A percentile compares a stretch with the other conserved stretches of the same genome.
These are phyloP conservation scores for Phylloscopus trochilus DNA, from an alignment of 2,113 vertebrate genomes.

Conservation along the genomic window DNA sequence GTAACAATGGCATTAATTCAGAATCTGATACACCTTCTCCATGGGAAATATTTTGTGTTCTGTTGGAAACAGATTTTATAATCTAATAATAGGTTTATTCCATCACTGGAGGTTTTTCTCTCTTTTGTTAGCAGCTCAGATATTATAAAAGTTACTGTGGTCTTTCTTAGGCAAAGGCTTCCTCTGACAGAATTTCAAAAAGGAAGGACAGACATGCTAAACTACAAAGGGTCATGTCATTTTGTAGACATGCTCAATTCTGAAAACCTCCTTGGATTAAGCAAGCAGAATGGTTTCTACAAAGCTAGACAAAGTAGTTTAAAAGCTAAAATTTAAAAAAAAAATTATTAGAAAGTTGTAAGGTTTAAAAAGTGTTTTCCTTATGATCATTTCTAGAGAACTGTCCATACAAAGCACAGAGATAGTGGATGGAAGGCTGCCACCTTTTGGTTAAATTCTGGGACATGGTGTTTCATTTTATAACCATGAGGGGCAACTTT, in stretches of 20 bases:
- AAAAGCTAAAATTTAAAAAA: not conserved
- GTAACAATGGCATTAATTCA: not conserved
- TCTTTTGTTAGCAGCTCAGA: not conserved
- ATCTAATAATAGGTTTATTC: not conserved
- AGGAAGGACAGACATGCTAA: not conserved
- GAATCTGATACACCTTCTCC: not conserved
- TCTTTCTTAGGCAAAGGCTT: not conserved
- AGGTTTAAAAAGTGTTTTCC: not conserved
- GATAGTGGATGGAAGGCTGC: not conserved
- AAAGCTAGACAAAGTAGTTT: not conserved
- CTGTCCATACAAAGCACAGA: not conserved
- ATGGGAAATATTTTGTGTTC: not conserved
- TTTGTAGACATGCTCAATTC: not conserved
- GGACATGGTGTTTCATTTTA: not conserved
- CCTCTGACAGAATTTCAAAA: not conserved
- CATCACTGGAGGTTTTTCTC: not conserved
- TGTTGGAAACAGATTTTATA: not conserved
- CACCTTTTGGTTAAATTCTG: slow-evolving; percentile 1
- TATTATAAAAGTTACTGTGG: not conserved
- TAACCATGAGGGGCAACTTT: not conserved
- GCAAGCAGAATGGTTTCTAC: not conserved
- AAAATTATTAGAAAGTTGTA: not conserved
- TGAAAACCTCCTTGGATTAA: not conserved
- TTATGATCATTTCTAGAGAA: not conserved
- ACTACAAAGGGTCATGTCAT: not conserved